Base-by-base conservation (phyloP, 1,140 invertebrate genomes). In the Aphaenogaster ashmeadi region DNA sequence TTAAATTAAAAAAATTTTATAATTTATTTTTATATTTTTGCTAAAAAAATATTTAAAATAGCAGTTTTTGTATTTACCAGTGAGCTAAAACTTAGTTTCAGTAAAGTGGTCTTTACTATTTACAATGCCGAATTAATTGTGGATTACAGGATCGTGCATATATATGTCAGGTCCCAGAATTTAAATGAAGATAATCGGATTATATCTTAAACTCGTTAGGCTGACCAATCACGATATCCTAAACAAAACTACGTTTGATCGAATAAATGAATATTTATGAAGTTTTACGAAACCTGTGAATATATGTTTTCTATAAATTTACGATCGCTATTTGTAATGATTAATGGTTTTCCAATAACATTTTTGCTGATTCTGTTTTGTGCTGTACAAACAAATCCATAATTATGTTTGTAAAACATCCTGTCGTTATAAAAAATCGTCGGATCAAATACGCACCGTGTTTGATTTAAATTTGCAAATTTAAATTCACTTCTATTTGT, bases 121-220 rank as follows among this genome's bases (percentile, higher is more conserved):
- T 36, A n/a, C 15, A 5, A 60, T 33, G 13, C 7, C 21, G 41
- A 15, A 47, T 78, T 27, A 78, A 36, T 64, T 78, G 27, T 41
- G 18, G 27, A 78, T 62, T 78, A 78, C 11, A 64, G 18, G 11
- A 38, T 50, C 27, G 27, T 50, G 3, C 21, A 44, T 33, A 33
- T 21, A 47, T 9, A 36, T 41, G 21, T 33, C 18, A 21, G 7
- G 1, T n/a, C 52, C 13, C 21, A n/a, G 38, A 60, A 18, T 64
- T 33, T 50, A 38, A 79, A 64, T 15, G 5, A 79, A 50, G 60
- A 47, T 41, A 47, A 33, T 33, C 21, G 15, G 58, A 64, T 79
- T 79, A 66, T 79, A 38, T 21, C 6, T 44, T 79, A 47, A 50
- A 47, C 56, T 79, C 60, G 60, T 38, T 15, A 38, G 11, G 38